Percentiles rank a stretch among this genome's conserved stretches.
Conservation (phyloP, 2,797 vertebrate genomes). For the Champsocephalus esox region DNA sequence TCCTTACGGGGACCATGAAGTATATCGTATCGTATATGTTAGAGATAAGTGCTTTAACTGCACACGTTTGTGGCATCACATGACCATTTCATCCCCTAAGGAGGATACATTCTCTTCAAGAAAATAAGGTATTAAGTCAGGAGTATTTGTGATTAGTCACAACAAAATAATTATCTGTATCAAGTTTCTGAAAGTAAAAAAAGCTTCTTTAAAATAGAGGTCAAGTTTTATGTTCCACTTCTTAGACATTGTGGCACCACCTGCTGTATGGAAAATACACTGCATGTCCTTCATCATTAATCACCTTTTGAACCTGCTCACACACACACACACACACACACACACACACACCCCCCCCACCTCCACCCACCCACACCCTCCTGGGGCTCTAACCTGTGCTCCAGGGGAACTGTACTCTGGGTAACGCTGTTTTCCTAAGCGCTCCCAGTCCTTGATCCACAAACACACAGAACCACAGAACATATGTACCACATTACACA, state of each 20-base stretch:
- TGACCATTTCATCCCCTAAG: background rate
- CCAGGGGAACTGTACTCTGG: constrained; percentile 69
- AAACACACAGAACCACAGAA: constrained; percentile 69
- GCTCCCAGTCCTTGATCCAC: constrained; percentile 68
- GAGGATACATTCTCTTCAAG: background rate
- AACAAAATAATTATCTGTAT: background rate
- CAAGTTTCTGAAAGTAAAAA: background rate
- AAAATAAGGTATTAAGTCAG: background rate
- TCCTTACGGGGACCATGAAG: no score
- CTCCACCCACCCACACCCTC: no score
- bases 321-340: constrained; percentile 22
- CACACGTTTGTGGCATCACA: background rate
- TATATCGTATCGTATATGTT: background rate
- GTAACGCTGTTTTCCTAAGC: constrained; percentile 74
- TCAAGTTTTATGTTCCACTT: constrained; percentile 3
- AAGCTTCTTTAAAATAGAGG: constrained; percentile 16
- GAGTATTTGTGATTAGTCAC: background rate
- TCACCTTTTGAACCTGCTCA: background rate
- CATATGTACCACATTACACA: constrained; percentile 71
- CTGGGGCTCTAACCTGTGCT: constrained; percentile 68
- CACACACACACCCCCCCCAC: constrained; percentile 32
- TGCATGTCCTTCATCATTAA: background rate
- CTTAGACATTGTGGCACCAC: constrained; percentile 40
- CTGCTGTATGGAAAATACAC: constrained; percentile 50
- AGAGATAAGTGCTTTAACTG: background rate